These are phyloP conservation scores for Venusia cambrica DNA, from an alignment of 2,888 invertebrate species.

Conservation along the genomic window DNA sequence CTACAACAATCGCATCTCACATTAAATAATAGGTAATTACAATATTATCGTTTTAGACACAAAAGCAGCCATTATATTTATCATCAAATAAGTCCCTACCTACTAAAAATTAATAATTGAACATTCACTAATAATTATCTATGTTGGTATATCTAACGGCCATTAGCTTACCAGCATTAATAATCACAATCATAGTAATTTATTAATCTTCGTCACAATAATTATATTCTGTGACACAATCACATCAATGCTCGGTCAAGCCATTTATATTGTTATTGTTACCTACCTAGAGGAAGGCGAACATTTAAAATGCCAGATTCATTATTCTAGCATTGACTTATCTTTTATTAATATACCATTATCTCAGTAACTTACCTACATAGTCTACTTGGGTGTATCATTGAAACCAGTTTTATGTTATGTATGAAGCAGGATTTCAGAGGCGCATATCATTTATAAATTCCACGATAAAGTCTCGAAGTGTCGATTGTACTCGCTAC, in stretches of 20 bases:
- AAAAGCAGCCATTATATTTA: no score
- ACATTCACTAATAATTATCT: no score
- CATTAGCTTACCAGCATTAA: slow-evolving; percentile 15
- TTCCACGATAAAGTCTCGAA: slow-evolving; percentile 34
- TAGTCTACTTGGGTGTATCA: no score
- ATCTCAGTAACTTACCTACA: no score
- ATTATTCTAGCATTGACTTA: neutral
- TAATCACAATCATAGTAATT: slow-evolving; percentile 19
- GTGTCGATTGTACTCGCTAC: no score
- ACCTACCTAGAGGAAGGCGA: slow-evolving; percentile 1
- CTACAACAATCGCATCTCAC: no score
- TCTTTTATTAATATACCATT: slow-evolving; percentile 1
- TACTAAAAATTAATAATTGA: no score
- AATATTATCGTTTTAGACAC: no score
- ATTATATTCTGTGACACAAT: slow-evolving; percentile 28
- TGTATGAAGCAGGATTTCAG: slow-evolving; percentile 10
- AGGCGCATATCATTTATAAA: slow-evolving; percentile 26
- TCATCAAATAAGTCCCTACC: no score
- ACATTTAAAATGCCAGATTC: neutral
- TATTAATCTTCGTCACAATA: slow-evolving; percentile 20
- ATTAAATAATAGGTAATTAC: no score
- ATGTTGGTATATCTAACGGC: no score
- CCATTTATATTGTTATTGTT: slow-evolving; percentile 2
- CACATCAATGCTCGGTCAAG: slow-evolving; percentile 12
- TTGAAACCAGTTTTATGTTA: no score